Percentiles rank a stretch among this genome's conserved stretches.
Evolutionary conservation across 2,888 invertebrate genomes (phyloP).

Genomic region (Drosophila anomalipes): DNA sequence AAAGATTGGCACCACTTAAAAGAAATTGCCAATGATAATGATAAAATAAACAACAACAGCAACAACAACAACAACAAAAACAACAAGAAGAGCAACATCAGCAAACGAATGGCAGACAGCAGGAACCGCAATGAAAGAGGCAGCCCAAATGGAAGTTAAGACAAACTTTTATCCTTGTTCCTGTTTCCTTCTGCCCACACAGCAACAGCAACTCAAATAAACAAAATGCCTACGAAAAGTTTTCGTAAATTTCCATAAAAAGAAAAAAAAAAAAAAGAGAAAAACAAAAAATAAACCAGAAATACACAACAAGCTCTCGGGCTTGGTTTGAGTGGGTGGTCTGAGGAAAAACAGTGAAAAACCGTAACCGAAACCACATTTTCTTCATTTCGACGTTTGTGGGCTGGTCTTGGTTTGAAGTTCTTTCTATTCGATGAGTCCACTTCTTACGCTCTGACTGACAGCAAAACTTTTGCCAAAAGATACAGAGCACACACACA

Average conservation of each 20-base stretch:
- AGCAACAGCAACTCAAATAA: constrained; percentile 58
- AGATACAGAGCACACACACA: constrained; percentile 20
- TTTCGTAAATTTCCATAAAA: constrained; percentile 75
- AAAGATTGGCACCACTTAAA: constrained; percentile 83
- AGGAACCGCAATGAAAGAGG: constrained; percentile 52
- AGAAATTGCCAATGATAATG: constrained; percentile 82
- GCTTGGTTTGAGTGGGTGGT: constrained; percentile 18
- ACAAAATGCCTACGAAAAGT: constrained; percentile 77
- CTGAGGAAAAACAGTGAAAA: constrained; percentile 75
- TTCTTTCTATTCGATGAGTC: constrained; percentile 37
- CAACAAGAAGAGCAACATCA: constrained; percentile 41
- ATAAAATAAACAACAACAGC: constrained; percentile 78
- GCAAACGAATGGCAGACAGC: constrained; percentile 43
- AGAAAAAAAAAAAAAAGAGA: constrained; percentile 20
- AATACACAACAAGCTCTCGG: constrained; percentile 58
- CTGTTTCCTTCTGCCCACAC: constrained; percentile 15
- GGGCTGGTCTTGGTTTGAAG: constrained; percentile 60
- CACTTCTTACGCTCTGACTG: constrained; percentile 49
- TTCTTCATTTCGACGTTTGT: constrained; percentile 77
- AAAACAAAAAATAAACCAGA: constrained; percentile 20
- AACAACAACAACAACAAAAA: constrained; percentile 18
- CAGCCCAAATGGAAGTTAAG: constrained; percentile 48
- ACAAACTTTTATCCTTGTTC: constrained; percentile 61
- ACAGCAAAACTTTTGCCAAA: constrained; percentile 51
- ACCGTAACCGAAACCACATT: constrained; percentile 83